Conservation (phyloP, 2,888 invertebrate genomes). For the Arctia plantaginis region DNA sequence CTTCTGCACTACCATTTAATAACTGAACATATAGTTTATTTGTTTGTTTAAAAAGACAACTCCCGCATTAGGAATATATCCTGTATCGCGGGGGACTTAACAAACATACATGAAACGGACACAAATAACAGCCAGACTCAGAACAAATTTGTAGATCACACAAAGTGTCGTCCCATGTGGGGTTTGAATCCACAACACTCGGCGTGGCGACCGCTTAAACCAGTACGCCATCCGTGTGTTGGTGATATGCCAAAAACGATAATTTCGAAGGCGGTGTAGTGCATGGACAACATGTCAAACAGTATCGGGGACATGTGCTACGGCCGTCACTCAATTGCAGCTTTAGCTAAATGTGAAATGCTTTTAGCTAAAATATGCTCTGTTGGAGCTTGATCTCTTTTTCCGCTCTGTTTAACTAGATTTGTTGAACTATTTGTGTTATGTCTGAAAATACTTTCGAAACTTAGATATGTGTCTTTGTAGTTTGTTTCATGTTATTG, state of each 20-base stretch:
- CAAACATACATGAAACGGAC: no score
- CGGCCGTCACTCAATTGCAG: slow-evolving; percentile 54
- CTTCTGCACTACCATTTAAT: slow-evolving; percentile 24
- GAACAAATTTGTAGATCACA: no score
- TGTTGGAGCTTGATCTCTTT: slow-evolving; percentile 13
- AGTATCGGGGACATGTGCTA: slow-evolving; percentile 47
- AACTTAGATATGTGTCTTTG: not conserved
- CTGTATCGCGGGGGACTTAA: no score
- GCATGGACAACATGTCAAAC: slow-evolving; percentile 64
- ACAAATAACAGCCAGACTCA: no score
- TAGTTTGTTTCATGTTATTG: not conserved
- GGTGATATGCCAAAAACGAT: slow-evolving; percentile 70
- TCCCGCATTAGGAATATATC: no score
- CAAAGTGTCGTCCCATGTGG: no score
- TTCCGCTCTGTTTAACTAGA: slow-evolving; percentile 20
- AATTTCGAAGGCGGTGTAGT: slow-evolving; percentile 68
- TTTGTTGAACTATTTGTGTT: slow-evolving; percentile 16
- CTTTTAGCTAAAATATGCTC: slow-evolving; percentile 33
- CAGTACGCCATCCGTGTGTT: no score
- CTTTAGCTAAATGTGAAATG: slow-evolving; percentile 35
- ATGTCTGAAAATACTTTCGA: slow-evolving; percentile 1
- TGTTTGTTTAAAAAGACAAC: no score
- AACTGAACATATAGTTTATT: slow-evolving; percentile 50
- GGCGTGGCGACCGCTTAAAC: no score
- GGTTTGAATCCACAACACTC: no score